These are phyloP conservation scores for Entelurus aequoreus DNA, from an alignment of 2,113 vertebrate genomes.

Conservation along the genomic window DNA sequence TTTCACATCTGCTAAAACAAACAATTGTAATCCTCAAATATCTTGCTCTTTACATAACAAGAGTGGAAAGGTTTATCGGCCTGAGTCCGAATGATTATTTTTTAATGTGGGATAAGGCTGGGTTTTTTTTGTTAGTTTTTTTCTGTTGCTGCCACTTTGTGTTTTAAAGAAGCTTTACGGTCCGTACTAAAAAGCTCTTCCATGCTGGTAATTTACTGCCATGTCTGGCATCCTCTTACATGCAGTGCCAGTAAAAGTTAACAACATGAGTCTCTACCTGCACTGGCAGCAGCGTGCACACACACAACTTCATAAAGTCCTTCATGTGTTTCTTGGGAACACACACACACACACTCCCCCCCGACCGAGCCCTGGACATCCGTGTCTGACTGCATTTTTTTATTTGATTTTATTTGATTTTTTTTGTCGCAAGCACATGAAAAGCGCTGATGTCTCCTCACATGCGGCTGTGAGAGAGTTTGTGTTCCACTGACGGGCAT, in stretches of 20 bases:
- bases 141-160: not conserved
- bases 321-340: constrained; percentile 20
- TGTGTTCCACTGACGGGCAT: constrained; percentile 36
- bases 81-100: not conserved
- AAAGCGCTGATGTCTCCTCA: constrained; percentile 55
- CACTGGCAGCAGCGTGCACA: constrained; percentile 21
- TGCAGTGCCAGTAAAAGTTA: constrained; percentile 62
- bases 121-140: not conserved
- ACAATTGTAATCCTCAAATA: too few species aligned
- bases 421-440: constrained; percentile 52
- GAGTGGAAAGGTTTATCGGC: not conserved
- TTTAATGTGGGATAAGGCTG: not conserved
- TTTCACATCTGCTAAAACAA: too few species aligned
- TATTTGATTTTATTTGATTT: not conserved
- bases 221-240: constrained; percentile 49
- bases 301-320: not conserved
- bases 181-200: constrained; percentile 8
- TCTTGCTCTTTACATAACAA: not conserved
- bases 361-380: constrained; percentile 18
- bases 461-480: constrained; percentile 42
- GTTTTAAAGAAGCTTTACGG: constrained; percentile 16
- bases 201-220: constrained; percentile 50
- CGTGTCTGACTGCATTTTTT: constrained; percentile 40
- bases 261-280: constrained; percentile 45
- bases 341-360: constrained; percentile 16